phyloP scores from a whole-genome alignment of 1,140 invertebrate genomes.

The Aphidius gifuensis region DNA sequence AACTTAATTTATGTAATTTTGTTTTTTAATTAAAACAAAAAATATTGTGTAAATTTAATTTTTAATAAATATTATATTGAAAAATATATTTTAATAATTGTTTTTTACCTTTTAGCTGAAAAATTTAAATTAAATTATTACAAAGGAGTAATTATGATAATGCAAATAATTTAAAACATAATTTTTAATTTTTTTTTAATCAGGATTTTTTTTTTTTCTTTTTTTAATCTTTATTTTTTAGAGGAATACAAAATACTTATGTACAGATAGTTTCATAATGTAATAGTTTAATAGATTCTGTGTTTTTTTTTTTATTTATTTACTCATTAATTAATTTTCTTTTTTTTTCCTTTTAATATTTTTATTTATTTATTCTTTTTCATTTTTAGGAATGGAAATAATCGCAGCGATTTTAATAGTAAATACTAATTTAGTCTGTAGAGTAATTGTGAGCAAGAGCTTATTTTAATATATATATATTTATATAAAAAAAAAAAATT shows the following conservation, averaged over 20 bases:
- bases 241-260: conserved; percentile 53
- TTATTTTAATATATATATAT: conserved; percentile 29
- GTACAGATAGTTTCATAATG: conserved; percentile 50
- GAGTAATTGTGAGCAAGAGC: conserved; percentile 45
- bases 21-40: conserved; percentile 5
- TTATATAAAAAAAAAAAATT: conserved; percentile 17
- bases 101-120: too few relatives aligned
- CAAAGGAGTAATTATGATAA: too few relatives aligned
- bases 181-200: background rate
- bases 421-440: conserved; percentile 36
- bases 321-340: conserved; percentile 40
- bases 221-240: conserved; percentile 38
- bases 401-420: too few relatives aligned
- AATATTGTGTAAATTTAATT: background rate
- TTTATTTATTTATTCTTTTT: conserved; percentile 35
- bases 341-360: conserved; percentile 32
- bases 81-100: background rate
- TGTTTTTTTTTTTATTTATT: conserved; percentile 24
- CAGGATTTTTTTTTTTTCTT: conserved; percentile 24
- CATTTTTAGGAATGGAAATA: conserved; percentile 9
- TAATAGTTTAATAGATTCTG: conserved; percentile 43
- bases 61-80: background rate
- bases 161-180: background rate
- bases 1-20: too few relatives aligned
- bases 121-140: background rate